A percentile compares a stretch with the other conserved stretches of the same genome.
These are phyloP conservation scores for Columba janthina DNA, from an alignment of 2,113 vertebrate genomes.

Conservation along the genomic window DNA sequence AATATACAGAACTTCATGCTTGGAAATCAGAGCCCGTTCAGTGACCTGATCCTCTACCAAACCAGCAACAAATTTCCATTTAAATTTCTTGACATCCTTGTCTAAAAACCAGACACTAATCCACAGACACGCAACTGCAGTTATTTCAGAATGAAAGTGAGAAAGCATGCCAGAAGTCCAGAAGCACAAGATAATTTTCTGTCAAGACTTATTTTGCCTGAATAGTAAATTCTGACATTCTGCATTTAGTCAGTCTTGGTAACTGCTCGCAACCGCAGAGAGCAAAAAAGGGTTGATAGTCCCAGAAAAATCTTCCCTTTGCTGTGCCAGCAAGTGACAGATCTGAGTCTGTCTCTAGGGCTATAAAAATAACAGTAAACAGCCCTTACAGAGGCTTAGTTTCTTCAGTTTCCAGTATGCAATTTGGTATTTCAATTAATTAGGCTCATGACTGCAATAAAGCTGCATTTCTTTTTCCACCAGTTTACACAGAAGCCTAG, in stretches of 20 bases:
- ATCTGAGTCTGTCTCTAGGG: not conserved
- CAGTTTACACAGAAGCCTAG: fast-evolving
- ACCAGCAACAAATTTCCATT: not conserved
- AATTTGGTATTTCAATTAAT: not conserved
- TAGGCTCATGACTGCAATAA: fast-evolving
- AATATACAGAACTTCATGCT: not conserved
- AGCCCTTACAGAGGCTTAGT: not conserved
- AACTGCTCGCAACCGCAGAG: not conserved
- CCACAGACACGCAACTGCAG: not conserved
- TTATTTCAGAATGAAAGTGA: not conserved
- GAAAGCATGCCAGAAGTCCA: not conserved
- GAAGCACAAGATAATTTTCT: not conserved
- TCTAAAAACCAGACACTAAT: not conserved
- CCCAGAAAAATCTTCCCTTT: not conserved
- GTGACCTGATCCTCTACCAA: not conserved
- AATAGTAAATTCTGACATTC: not conserved
- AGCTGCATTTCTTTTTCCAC: not conserved
- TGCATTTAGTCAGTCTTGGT: not conserved
- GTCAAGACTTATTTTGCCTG: not conserved
- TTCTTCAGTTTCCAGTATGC: not conserved
- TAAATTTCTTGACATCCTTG: not conserved
- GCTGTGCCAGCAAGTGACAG: not conserved
- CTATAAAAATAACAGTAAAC: not conserved
- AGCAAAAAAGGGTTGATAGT: not conserved
- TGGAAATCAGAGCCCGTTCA: not conserved